A percentile compares a stretch with the other conserved stretches of the same genome.
Evolutionary conservation across 2,888 invertebrate genomes (phyloP).

Genomic region (Catonia carolina): DNA sequence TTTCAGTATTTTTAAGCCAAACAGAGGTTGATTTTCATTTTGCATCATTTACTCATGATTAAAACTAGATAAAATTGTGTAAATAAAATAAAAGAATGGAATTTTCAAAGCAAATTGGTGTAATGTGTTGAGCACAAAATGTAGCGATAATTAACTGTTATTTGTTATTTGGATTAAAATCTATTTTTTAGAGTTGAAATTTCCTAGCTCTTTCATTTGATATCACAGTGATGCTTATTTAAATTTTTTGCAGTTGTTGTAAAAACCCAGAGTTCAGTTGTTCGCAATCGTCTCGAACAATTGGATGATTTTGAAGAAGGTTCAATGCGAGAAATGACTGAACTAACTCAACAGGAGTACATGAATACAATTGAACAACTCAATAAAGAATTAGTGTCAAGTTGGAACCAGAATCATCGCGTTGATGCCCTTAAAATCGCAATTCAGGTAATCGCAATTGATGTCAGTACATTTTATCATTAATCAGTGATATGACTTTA

Average conservation of each 20-base stretch:
- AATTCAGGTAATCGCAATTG: slow-evolving; percentile 58
- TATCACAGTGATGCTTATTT: too few species aligned
- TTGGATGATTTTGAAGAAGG: slow-evolving; percentile 92
- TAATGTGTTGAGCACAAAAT: too few species aligned
- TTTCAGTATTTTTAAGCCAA: too few species aligned
- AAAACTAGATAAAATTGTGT: too few species aligned
- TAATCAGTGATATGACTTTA: neutral
- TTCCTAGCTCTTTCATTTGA: too few species aligned
- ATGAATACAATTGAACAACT: slow-evolving; percentile 79
- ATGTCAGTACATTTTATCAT: neutral
- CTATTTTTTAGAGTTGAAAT: too few species aligned
- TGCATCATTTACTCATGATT: too few species aligned
- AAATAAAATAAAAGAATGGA: too few species aligned
- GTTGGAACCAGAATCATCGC: slow-evolving; percentile 92
- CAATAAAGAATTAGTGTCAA: slow-evolving; percentile 81
- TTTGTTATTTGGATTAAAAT: too few species aligned
- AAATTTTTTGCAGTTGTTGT: slow-evolving; percentile 64
- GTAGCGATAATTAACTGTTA: too few species aligned
- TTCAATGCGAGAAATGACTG: slow-evolving; percentile 71
- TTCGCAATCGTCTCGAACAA: slow-evolving; percentile 83
- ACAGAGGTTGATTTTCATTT: too few species aligned
- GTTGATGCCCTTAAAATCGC: slow-evolving; percentile 94
- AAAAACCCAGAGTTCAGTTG: slow-evolving; percentile 62
- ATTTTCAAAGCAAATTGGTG: too few species aligned
- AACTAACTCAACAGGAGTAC: slow-evolving; percentile 90